Base-by-base conservation (phyloP, 2,888 invertebrate species). In the Polietes domitor region DNA sequence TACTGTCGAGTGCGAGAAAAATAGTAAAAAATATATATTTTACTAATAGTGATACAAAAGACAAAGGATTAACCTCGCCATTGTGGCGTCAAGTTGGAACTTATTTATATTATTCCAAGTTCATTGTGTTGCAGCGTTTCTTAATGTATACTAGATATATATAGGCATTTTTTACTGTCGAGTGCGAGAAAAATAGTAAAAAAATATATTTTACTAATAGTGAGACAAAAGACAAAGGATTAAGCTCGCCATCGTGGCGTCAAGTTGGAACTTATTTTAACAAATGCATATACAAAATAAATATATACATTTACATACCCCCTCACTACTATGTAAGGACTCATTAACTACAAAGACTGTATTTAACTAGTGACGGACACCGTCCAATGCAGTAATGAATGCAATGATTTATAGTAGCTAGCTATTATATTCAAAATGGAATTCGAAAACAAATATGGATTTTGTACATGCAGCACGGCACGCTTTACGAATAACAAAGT, bases 401-500 rank as follows among this genome's bases (percentile, higher is more conserved):
- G 37, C 65, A 65, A 19, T 43, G 43, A 68, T 43, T 68, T 68
- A 63, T 68, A 19, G 15, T 15, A 24, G 21, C 7, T 6, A n/a
- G n/a, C n/a, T n/a, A n/a, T n/a, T n/a, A 68, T 12, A 15, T 68
- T 24, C 41, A 24, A 68, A 43, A 43, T n/a, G 41, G 43, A 68
- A 68, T 15, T 43, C 10, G 10, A 41, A 21, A 19, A 68, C 24
- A 65, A 19, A 19, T n/a, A 41, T 41, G 28, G 15, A 5, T 9
- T 28, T 4, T 43, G 21, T 71, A 19, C 21, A 50, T 53, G 71
- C 50, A 50, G 19, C 37, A 73, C n/a, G n/a, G n/a, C 50, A 83
- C 80, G 63, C 70, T 63, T 32, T 74, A 24, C 50, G 75, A 77
- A 83, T 80, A 71, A 74, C 71, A 47, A 74, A 63, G 63, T 63